Conservation (phyloP, 2,113 vertebrate species). For the Odocoileus hemionus region DNA sequence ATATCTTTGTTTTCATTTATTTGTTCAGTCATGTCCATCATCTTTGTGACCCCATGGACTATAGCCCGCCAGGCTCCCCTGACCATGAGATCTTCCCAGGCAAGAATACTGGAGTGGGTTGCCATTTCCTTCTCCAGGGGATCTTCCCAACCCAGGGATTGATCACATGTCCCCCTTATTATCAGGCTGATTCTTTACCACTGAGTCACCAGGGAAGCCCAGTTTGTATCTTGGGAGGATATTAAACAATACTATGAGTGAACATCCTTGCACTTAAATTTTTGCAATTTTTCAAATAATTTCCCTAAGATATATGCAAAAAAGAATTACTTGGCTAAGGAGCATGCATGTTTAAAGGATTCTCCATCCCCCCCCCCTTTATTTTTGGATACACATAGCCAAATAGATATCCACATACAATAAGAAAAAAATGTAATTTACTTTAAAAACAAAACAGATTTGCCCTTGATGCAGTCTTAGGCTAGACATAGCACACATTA, state of each 20-base stretch:
- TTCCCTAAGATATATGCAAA: not conserved
- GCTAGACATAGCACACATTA: not conserved
- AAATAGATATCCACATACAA: not conserved
- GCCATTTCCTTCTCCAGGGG: not conserved
- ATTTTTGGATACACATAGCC: not conserved
- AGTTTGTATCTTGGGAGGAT: not conserved
- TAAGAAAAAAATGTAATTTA: conserved; percentile 6
- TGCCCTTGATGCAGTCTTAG: not conserved
- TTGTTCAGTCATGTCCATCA: not conserved
- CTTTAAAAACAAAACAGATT: not conserved
- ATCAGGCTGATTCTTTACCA: not conserved
- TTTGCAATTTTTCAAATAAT: not conserved
- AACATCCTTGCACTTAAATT: not conserved
- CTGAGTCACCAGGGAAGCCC: not conserved
- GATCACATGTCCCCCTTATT: not conserved
- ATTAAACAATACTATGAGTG: not conserved
- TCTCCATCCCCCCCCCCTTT: no score
- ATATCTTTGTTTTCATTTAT: not conserved
- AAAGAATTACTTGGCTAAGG: not conserved
- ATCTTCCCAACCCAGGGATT: not conserved
- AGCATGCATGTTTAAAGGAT: not conserved
- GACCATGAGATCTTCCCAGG: not conserved
- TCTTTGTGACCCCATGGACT: not conserved
- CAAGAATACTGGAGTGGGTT: not conserved
- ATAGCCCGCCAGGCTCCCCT: not conserved